Conservation (phyloP, 2,888 invertebrate species). For the Sepioteuthis lessoniana region DNA sequence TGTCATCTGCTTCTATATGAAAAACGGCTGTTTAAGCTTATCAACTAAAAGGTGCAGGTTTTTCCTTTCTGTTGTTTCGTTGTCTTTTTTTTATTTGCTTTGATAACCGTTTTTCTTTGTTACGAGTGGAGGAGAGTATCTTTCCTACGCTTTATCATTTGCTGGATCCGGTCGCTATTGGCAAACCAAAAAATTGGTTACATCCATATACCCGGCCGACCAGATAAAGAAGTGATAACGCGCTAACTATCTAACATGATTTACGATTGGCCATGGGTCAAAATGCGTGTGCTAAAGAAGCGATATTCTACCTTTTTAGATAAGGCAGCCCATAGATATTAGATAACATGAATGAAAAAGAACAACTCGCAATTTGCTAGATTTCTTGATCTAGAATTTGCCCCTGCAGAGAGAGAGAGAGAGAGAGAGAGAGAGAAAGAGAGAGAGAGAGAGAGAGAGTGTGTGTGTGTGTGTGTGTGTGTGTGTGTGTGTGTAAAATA, state of each 20-base stretch:
- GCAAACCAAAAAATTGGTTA: neutral
- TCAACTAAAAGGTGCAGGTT: neutral
- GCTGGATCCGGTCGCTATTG: neutral
- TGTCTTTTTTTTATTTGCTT: neutral
- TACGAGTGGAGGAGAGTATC: neutral
- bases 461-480: too few species aligned
- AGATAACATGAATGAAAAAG: neutral
- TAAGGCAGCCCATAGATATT: neutral
- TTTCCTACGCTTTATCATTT: neutral
- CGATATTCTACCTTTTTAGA: neutral
- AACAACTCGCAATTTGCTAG: neutral
- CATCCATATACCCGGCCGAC: neutral
- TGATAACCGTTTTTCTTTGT: neutral
- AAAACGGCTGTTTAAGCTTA: too few species aligned
- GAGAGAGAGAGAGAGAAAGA: too few species aligned
- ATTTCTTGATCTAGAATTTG: neutral
- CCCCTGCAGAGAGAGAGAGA: neutral
- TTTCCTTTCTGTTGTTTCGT: neutral
- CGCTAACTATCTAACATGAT: neutral
- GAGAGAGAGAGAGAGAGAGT: too few species aligned
- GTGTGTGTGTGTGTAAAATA: too few species aligned
- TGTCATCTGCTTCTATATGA: too few species aligned
- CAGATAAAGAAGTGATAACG: neutral
- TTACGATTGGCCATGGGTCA: slow-evolving; percentile 8
- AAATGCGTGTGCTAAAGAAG: neutral